Evolutionary conservation across 1,140 invertebrate species (phyloP).

Genomic region (Platorchestia sp.): DNA sequence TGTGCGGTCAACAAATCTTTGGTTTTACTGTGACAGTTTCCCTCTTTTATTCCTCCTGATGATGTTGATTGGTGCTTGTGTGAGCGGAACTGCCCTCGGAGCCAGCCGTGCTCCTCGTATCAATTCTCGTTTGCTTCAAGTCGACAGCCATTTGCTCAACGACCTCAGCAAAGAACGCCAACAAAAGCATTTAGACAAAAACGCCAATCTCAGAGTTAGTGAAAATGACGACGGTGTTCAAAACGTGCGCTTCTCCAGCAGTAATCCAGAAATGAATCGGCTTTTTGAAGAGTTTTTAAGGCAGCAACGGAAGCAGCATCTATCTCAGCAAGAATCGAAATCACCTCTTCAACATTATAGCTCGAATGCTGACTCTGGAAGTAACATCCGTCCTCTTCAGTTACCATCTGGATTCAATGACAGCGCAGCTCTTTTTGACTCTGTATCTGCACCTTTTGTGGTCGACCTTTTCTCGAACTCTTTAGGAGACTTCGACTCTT

Average conservation of each 20-base stretch:
- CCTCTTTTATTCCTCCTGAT: background rate
- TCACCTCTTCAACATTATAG: background rate
- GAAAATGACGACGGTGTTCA: conserved; percentile 13
- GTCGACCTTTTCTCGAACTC: background rate
- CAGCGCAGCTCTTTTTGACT: background rate
- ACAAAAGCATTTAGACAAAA: background rate
- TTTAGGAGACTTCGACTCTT: background rate
- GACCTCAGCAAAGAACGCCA: conserved; percentile 43
- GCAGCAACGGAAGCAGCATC: conserved; percentile 1
- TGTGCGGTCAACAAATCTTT: background rate
- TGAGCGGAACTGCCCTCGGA: background rate
- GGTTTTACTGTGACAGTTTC: conserved; percentile 20
- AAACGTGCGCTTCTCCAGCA: background rate
- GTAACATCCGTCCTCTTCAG: background rate
- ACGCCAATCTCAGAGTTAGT: background rate
- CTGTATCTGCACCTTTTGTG: background rate
- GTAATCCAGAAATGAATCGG: background rate
- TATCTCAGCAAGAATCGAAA: background rate
- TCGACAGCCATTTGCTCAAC: background rate
- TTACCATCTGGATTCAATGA: background rate
- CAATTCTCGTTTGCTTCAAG: background rate
- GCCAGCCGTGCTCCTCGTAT: background rate
- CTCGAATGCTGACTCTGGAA: background rate
- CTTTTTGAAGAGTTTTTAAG: conserved; percentile 10
- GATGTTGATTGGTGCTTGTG: background rate